Evolutionary conservation across 1,140 invertebrate genomes (phyloP).

Genomic region (Drosophila setifemur): DNA sequence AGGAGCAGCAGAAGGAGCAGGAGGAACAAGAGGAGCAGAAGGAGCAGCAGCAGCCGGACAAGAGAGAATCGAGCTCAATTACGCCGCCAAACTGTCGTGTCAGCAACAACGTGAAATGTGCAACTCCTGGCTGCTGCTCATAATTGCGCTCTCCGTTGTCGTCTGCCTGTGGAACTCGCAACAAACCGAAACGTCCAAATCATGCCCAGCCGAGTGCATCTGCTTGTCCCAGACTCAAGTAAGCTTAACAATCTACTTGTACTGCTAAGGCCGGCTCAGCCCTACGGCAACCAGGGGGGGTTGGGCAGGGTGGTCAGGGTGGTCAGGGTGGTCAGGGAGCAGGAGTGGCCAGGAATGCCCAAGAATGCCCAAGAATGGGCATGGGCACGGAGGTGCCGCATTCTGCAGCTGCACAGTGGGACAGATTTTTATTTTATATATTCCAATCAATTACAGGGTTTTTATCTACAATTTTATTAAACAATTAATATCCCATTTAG

Average conservation of each 20-base stretch:
- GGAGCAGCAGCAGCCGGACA: slow-evolving; percentile 33
- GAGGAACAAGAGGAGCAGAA: not conserved
- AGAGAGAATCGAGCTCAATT: slow-evolving; percentile 79
- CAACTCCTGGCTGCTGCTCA: slow-evolving; percentile 82
- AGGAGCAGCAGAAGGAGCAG: not conserved
- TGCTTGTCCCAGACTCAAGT: slow-evolving; percentile 92
- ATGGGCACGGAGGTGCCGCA: no score
- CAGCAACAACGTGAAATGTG: slow-evolving; percentile 82
- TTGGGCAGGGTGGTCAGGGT: not conserved
- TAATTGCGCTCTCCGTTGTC: slow-evolving; percentile 82
- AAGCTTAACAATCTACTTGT: slow-evolving; percentile 79
- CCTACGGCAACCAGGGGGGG: not conserved
- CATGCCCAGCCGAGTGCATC: slow-evolving; percentile 90
- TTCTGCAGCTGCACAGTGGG: no score
- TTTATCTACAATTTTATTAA: no score
- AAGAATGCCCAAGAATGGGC: no score
- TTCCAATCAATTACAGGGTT: no score
- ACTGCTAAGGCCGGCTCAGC: not conserved
- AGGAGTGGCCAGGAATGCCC: not conserved
- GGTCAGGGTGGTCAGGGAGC: not conserved
- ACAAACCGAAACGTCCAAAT: slow-evolving; percentile 82
- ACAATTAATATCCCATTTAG: no score
- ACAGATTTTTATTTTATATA: no score
- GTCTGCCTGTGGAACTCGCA: slow-evolving; percentile 82
- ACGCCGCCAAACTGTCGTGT: slow-evolving; percentile 81